phyloP scores from a whole-genome alignment of 1,140 invertebrate species.

The Sminthurides bifidus region DNA sequence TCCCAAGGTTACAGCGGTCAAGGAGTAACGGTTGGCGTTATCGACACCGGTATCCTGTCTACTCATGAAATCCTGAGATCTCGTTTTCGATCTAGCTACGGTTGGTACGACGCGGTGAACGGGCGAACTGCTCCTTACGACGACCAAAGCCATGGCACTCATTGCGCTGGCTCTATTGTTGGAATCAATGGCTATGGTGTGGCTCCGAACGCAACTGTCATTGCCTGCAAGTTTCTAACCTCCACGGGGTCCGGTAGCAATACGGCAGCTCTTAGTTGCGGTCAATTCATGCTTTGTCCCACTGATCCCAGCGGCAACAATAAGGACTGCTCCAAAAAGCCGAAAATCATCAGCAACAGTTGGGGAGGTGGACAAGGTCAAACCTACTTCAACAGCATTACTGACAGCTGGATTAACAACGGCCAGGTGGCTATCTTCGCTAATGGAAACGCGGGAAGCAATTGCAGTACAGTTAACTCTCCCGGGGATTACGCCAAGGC shows the following conservation, averaged over 20 bases:
- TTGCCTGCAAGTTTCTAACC: neutral
- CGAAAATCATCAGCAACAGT: neutral
- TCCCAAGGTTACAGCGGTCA: neutral
- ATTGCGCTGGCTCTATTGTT: neutral
- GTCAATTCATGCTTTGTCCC: neutral
- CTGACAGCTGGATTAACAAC: neutral
- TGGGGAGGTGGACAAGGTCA: neutral
- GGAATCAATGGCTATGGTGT: slow-evolving; percentile 1
- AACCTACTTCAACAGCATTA: neutral
- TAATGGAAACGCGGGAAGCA: neutral
- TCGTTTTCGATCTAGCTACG: neutral
- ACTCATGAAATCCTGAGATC: neutral
- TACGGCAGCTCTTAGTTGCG: neutral
- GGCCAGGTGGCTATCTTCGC: neutral
- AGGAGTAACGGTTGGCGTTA: neutral
- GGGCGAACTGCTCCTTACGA: too few species aligned
- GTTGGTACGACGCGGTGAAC: neutral
- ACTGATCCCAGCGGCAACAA: neutral
- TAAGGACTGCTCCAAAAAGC: slow-evolving; percentile 5
- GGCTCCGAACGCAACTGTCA: slow-evolving; percentile 1
- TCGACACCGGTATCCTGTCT: neutral
- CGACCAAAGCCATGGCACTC: neutral
- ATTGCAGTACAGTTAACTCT: neutral
- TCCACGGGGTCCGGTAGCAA: neutral
- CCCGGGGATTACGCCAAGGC: too few species aligned